These are phyloP conservation scores for Apis laboriosa DNA, from an alignment of 1,140 invertebrate species.

Conservation along the genomic window DNA sequence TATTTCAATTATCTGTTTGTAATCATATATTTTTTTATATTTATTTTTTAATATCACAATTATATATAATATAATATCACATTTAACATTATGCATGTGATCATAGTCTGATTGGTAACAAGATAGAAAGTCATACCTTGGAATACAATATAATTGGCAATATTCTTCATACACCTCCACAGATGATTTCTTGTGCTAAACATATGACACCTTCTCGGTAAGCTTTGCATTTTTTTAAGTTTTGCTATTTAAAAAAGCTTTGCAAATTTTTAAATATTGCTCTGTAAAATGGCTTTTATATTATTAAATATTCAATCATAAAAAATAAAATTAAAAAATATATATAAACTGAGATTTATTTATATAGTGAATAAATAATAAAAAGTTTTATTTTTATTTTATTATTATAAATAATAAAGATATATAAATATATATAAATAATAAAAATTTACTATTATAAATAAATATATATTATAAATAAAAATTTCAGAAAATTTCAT, in stretches of 20 bases:
- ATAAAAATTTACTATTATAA: background rate
- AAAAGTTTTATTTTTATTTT: too few relatives aligned
- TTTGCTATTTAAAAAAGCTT: background rate
- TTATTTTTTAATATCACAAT: background rate
- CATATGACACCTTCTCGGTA: slow-evolving; percentile 61
- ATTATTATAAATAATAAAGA: background rate
- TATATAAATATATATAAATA: background rate
- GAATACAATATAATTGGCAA: slow-evolving; percentile 82
- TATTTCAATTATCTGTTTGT: too few relatives aligned
- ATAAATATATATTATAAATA: background rate
- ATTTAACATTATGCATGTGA: slow-evolving; percentile 61
- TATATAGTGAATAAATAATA: background rate
- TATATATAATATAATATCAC: slow-evolving; percentile 27
- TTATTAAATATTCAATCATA: background rate
- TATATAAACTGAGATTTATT: background rate
- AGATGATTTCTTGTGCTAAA: slow-evolving; percentile 54
- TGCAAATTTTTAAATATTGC: background rate
- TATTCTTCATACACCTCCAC: slow-evolving; percentile 65
- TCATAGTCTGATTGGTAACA: slow-evolving; percentile 82
- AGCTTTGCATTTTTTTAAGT: slow-evolving; percentile 37
- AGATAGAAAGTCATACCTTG: slow-evolving; percentile 81
- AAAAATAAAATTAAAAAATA: background rate
- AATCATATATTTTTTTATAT: background rate
- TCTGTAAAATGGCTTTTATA: background rate
- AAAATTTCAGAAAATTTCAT: background rate